A percentile compares a stretch with the other conserved stretches of the same genome.
These are phyloP conservation scores for Nomada fabriciana DNA, from an alignment of 2,888 invertebrate genomes.

Conservation along the genomic window DNA sequence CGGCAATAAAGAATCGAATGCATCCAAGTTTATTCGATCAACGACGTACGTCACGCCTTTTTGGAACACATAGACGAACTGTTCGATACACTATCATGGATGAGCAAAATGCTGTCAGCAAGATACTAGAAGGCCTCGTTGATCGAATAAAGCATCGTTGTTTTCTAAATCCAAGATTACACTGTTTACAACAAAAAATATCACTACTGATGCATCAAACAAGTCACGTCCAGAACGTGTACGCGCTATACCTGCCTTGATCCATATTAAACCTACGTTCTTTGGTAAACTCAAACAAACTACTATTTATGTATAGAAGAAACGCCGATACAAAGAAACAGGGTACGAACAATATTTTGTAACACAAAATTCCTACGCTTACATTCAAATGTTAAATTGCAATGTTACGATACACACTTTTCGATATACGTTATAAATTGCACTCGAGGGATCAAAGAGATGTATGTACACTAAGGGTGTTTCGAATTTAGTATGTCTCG, in stretches of 20 bases:
- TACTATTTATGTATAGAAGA: slow-evolving; percentile 26
- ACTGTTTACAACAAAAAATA: slow-evolving; percentile 33
- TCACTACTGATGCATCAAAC: slow-evolving; percentile 42
- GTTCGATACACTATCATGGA: no score
- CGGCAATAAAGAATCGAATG: slow-evolving; percentile 32
- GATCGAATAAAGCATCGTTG: slow-evolving; percentile 30
- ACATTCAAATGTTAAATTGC: slow-evolving; percentile 1
- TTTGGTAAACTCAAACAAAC: slow-evolving; percentile 34
- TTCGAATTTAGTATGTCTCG: no score
- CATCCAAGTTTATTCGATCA: slow-evolving; percentile 28
- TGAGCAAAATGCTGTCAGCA: no score
- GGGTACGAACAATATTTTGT: slow-evolving; percentile 9
- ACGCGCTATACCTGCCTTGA: slow-evolving; percentile 19
- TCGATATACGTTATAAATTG: slow-evolving; percentile 4
- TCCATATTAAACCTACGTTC: slow-evolving; percentile 30
- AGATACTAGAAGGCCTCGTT: neutral
- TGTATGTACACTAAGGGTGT: neutral
- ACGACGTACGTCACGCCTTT: neutral
- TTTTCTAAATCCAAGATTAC: slow-evolving; percentile 22
- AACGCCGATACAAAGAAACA: slow-evolving; percentile 17
- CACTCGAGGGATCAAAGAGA: neutral
- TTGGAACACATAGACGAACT: no score
- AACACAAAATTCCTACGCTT: slow-evolving; percentile 14
- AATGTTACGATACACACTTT: slow-evolving; percentile 5
- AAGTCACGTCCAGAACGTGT: slow-evolving; percentile 19